These are phyloP conservation scores for Enchytraeus crypticus DNA, from an alignment of 2,888 invertebrate species.

Conservation along the genomic window DNA sequence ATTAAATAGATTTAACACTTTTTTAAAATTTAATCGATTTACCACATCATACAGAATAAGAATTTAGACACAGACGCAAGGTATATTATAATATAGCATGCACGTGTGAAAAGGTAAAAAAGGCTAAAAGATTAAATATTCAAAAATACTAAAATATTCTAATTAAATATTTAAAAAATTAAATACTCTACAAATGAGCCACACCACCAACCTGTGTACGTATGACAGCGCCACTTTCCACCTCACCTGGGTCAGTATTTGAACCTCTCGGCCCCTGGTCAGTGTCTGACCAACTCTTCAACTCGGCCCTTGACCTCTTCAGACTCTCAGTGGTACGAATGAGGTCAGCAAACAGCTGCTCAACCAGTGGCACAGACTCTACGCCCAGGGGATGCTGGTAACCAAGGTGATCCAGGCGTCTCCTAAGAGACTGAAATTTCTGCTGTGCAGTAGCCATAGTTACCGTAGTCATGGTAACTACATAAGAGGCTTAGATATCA, in stretches of 20 bases:
- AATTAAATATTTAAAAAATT: no score
- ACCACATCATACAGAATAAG: no score
- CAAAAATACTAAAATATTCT: no score
- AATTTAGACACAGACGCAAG: no score
- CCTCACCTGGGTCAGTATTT: background rate
- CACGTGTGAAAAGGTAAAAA: no score
- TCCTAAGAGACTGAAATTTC: conserved; percentile 54
- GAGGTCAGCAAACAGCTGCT: conserved; percentile 70
- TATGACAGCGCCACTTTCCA: background rate
- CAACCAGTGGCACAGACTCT: conserved; percentile 71
- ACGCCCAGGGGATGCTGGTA: conserved; percentile 65
- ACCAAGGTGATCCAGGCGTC: conserved; percentile 71
- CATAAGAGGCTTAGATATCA: no score
- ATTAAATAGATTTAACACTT: no score
- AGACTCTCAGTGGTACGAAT: conserved; percentile 78
- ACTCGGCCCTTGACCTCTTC: conserved; percentile 65
- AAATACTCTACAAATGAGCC: no score
- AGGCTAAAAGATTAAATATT: no score
- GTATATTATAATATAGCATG: no score
- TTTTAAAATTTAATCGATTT: no score
- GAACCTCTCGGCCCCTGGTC: background rate
- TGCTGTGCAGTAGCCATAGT: conserved; percentile 44
- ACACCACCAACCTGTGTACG: background rate
- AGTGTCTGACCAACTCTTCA: background rate
- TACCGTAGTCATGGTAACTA: no score